Base-by-base conservation (phyloP, 2,797 vertebrate genomes). In the Rhynchotus rufescens region DNA sequence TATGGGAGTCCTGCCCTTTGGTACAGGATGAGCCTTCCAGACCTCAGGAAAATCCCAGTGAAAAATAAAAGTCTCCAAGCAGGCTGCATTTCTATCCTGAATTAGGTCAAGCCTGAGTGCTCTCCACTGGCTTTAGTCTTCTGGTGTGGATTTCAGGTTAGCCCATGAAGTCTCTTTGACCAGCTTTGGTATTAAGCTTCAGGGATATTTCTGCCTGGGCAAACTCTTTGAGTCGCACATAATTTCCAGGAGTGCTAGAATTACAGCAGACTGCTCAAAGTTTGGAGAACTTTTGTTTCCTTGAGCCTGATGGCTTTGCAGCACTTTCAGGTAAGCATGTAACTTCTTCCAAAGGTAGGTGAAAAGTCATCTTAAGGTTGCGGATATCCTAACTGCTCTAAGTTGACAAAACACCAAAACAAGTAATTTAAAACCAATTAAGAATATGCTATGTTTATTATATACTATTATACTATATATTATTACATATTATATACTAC, bases 91-190 rank as follows among this genome's bases (percentile, higher is more conserved):
- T 93, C 78, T 80, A 12, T 81, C 88, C 74, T 57, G 25, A 81
- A 32, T 54, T 60, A 94, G 67, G 67, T 85, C 73, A 94, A 81
- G 71, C 68, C 65, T 61, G 60, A 91, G 84, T 17, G 67, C 44
- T 88, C 44, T 30, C 52, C 90, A 74, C 64, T 82, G 91, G 78
- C 74, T 74, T 92, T 42, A 84, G 57, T 47, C 74, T 76, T 93
- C 69, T 86, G 64, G 94, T 77, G 77, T 80, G 52, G 77, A 64
- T 91, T 94, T 91, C 71, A 80, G 65, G 80, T 74, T 93, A 92
- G 89, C 83, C 78, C 28, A 38, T 13, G 57, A 93, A 91, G 90
- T 81, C 16, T 79, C 78, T 91, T 68, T 71, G 72, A 80, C 87
- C 44, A 71, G 57, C 85, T 84, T 61, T 89, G 60, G 61, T 85